Evolutionary conservation across 1,140 invertebrate genomes (phyloP).

Genomic region (Cheumatopsyche charites): DNA sequence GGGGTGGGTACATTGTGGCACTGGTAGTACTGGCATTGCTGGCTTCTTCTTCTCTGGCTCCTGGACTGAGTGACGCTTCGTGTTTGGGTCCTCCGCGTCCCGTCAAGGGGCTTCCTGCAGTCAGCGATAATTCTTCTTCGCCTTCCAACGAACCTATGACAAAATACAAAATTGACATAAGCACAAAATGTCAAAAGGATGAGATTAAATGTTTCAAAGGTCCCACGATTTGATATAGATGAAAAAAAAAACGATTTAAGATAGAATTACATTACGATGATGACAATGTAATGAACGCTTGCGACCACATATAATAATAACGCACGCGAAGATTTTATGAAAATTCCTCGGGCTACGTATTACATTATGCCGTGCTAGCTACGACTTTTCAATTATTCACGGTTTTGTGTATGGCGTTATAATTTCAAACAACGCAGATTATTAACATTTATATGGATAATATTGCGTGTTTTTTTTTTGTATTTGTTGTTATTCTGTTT

Average conservation of each 20-base stretch:
- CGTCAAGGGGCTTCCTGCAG: conserved; percentile 56
- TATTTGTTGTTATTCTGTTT: too few relatives aligned
- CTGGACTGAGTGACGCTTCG: conserved; percentile 64
- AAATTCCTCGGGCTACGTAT: conserved; percentile 4
- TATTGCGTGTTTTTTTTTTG: too few relatives aligned
- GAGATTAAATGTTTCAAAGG: not conserved
- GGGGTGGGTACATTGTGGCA: conserved; percentile 66
- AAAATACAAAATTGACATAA: conserved; percentile 28
- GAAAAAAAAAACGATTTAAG: too few relatives aligned
- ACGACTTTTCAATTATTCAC: conserved; percentile 28
- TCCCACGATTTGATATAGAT: too few relatives aligned
- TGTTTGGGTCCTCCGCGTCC: conserved; percentile 61
- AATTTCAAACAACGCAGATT: too few relatives aligned
- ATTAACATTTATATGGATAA: too few relatives aligned
- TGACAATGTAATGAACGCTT: too few relatives aligned
- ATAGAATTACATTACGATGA: too few relatives aligned
- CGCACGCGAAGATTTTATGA: not conserved
- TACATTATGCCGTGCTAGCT: not conserved
- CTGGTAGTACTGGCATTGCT: conserved; percentile 70
- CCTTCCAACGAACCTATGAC: conserved; percentile 76
- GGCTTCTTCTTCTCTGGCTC: conserved; percentile 75
- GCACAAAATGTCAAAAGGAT: too few relatives aligned
- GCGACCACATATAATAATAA: not conserved
- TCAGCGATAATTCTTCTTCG: conserved; percentile 74
- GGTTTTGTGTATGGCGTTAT: not conserved